Evolutionary conservation across 2,113 vertebrate genomes (phyloP), one percentile per base, ranked within the genome.

Genomic region (Urocynchramus pylzowi): DNA sequence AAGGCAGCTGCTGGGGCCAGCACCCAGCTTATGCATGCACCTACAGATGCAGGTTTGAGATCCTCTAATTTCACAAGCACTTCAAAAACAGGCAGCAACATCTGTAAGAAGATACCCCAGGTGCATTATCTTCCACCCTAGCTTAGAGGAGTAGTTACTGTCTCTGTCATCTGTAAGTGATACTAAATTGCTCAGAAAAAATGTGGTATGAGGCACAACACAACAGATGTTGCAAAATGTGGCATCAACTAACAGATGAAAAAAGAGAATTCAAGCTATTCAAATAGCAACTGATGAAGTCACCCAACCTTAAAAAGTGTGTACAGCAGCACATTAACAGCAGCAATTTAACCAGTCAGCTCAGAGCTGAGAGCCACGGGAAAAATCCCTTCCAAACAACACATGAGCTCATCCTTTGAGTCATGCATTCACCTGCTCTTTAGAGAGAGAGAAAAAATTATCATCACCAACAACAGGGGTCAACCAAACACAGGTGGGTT

Each of bases 381-480:
- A 92, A 73, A 92, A 87, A 82, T 60, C 84, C 59, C 83, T 94
- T 76, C 82, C 67, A 54, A 95, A 80, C 63, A 95, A 96, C 86
- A 65, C 88, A 92, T 92, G 88, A 96, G 79, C 88, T 96, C 92
- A 96, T 77, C 61, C 7, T 83, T 92, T 59, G 92, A 94, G 83
- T 96, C 95, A 94, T 3, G 10, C 63, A 35, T 88, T 74, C 90
- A 92, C 71, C 85, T 77, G 11, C 63, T 42, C 79, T 61, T 61
- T 3, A 70, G n/a, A 57, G 4, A 73, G 57, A 60, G 61, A 90
- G n/a, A 88, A 86, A 33, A 87, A 86, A 33, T 63, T 73, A 82
- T 24, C 85, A 45, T 59, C 92, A 85, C 13, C 56, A 61, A 9
- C 41, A 82, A 44, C 61, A 41, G 5, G 26, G 52, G 39, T 35